Evolutionary conservation across 1,140 invertebrate species (phyloP), one percentile per base, ranked within the genome.

Genomic region (Venustaconcha ellipsiformis): DNA sequence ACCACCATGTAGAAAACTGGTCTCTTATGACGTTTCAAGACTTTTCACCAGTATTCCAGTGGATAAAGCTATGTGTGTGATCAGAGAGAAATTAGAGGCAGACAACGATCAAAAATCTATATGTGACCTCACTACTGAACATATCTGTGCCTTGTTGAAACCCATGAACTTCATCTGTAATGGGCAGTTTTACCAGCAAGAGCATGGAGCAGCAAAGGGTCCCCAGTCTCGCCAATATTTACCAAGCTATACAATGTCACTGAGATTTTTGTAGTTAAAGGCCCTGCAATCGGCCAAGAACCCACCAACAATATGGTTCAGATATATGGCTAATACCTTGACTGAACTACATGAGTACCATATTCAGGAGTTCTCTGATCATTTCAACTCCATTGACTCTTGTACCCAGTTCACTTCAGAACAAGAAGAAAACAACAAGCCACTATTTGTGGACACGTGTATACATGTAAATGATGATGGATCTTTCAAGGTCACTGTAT

Each of bases 41-140:
- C 65, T 75, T 3, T 69, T 75, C 57, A 69, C 73, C 23, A 55
- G 26, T 30, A 75, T 75, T n/a, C 73, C 66, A 71, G 69, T 71
- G 17, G n/a, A 59, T 2, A 59, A 59, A 71, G n/a, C 69, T 14
- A 26, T 71, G 23, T n/a, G 30, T 60, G 69, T 71, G 13, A 71
- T 71, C 69, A 71, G 59, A 1, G 57, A 69, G 18, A 69, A 56
- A n/a, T 57, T 69, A 18, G 55, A 56, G 14, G n/a, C 17, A n/a
- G 37, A 69, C 30, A 69, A 8, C 20, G 20, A 56, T 14, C 30
- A 18, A 1, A 59, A n/a, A 20, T 37, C 23, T 11, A 59, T n/a
- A 62, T 26, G 23, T 17, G 37, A 20, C 59, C 58, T 71, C 14
- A 1, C 4, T 37, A 20, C 60, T 17, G 23, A 14, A 20, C n/a